Evolutionary conservation across 2,113 vertebrate species (phyloP), one percentile per base, ranked within the genome.

Genomic region (Callorhinus ursinus): DNA sequence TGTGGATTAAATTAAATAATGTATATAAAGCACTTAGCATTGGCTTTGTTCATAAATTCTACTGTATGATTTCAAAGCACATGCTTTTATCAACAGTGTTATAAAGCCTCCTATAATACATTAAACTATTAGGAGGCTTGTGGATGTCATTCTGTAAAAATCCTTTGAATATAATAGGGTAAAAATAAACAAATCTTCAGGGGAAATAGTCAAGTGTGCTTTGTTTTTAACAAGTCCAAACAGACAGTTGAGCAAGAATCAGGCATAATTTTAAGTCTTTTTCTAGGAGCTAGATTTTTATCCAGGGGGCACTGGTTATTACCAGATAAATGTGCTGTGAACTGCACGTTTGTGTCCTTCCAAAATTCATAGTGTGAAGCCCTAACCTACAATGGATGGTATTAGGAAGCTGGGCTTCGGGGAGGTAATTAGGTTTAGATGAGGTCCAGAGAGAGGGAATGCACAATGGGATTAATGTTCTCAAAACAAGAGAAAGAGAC

Each of bases 221-320:
- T 96, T 82, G 57, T 63, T 90, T 89, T 85, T 65, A 92, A 94
- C 31, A 86, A 94, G 46, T 80, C 18, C 71, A 72, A 18, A 90
- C 51, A 77, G 19, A 94, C 18, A 88, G 19, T 72, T 74, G n/a
- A 8, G 49, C 13, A 90, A 92, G 53, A 92, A 74, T 51, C 61
- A 74, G n/a, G 49, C 11, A 10, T n/a, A 42, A 53, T 42, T 81
- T 92, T 51, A 88, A 74, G 2, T 65, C 24, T 71, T 88, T 80
- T 72, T 36, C 39, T 53, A 71, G 19, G n/a, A 51, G 51, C n/a
- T 83, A 86, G 22, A 82, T n/a, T 95, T 97, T 61, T 59, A 55
- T 83, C 18, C 55, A 90, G 65, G 8, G 42, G 67, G 55, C 26
- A 46, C 3, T 36, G 46, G 26, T 14, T 71, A 19, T 39, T 36